phyloP scores from a whole-genome alignment of 2,888 invertebrate species.

The Altica lythri region DNA sequence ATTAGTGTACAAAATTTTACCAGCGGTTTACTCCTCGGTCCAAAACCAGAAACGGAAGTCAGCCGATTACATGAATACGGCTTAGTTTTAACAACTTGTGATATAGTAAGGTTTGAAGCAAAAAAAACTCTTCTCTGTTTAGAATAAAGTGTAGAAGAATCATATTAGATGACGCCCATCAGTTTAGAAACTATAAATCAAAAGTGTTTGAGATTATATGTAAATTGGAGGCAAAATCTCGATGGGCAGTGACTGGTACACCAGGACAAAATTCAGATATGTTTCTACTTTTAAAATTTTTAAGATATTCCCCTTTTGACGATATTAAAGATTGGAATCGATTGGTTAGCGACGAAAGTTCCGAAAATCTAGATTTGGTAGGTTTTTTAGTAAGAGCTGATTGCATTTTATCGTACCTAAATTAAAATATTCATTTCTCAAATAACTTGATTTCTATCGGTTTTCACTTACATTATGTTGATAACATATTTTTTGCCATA shows the following conservation, averaged over 20 bases:
- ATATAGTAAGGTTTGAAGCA: slow-evolving; percentile 69
- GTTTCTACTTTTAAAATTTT: slow-evolving; percentile 79
- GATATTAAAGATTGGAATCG: no score
- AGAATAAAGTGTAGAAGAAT: slow-evolving; percentile 82
- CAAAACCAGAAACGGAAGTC: no score
- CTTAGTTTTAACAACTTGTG: slow-evolving; percentile 89
- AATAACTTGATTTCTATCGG: no score
- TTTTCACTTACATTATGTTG: no score
- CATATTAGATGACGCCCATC: slow-evolving; percentile 93
- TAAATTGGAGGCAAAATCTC: slow-evolving; percentile 63
- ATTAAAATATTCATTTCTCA: no score
- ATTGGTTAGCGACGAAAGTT: no score
- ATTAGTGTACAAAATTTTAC: no score
- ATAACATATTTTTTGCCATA: no score
- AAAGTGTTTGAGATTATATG: slow-evolving; percentile 74
- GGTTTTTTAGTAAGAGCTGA: no score
- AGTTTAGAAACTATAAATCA: slow-evolving; percentile 85
- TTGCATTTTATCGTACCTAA: no score
- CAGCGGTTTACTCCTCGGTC: no score
- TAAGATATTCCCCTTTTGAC: slow-evolving; percentile 86
- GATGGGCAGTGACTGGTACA: slow-evolving; percentile 92
- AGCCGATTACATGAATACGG: slow-evolving; percentile 71
- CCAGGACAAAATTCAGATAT: slow-evolving; percentile 92
- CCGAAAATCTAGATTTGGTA: no score
- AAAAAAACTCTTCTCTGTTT: slow-evolving; percentile 66